Conservation (phyloP, 2,797 vertebrate species). For the Nyctalus aviator region DNA sequence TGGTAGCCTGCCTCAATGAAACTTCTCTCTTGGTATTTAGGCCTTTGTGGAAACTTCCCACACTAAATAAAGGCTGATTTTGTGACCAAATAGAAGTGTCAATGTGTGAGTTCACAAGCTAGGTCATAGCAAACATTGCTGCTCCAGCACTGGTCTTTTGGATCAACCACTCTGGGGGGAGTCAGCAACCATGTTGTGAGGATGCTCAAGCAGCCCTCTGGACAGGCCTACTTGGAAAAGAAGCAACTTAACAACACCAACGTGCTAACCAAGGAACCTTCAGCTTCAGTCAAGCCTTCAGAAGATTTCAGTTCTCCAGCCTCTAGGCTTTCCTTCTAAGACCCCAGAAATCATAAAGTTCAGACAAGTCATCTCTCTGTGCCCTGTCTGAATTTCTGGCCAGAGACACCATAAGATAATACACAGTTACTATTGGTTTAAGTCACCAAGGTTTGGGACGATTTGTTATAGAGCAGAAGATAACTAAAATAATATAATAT, state of each 20-base stretch:
- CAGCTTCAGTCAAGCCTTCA: neutral
- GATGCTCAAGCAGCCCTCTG: neutral
- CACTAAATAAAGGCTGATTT: neutral
- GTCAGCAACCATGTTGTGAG: neutral
- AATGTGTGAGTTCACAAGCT: neutral
- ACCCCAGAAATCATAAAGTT: neutral
- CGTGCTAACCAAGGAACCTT: slow-evolving; percentile 1
- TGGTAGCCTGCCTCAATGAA: neutral
- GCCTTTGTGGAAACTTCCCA: neutral
- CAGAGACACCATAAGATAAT: neutral
- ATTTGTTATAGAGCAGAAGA: slow-evolving; percentile 12
- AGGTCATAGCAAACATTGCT: neutral
- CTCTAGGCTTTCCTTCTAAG: slow-evolving; percentile 22
- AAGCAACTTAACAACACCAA: neutral
- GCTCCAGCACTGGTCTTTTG: neutral
- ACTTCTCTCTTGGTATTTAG: neutral
- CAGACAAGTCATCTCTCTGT: neutral
- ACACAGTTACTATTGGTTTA: neutral
- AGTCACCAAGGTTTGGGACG: neutral
- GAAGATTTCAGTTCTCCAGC: neutral
- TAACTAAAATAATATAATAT: neutral
- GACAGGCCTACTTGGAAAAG: neutral
- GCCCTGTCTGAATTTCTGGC: neutral
- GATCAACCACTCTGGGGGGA: neutral
- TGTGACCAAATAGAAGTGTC: neutral